Conservation (phyloP, 2,113 vertebrate genomes). For the Aspiorhynchus laticeps region DNA sequence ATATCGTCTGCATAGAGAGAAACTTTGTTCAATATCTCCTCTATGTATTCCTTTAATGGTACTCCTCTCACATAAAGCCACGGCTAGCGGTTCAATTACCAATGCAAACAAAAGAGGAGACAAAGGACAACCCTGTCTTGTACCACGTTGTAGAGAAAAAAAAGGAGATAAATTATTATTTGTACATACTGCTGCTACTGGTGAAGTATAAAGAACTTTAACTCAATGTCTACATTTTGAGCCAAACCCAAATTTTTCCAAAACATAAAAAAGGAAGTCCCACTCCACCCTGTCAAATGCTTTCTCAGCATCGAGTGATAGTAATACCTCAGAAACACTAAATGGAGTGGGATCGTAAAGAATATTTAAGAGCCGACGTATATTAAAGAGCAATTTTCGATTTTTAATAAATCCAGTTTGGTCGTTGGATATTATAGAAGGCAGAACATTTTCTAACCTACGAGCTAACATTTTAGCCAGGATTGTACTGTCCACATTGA, state of each 20-base stretch:
- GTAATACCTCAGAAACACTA: neutral
- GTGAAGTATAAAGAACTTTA: no score
- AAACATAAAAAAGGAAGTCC: constrained; percentile 3
- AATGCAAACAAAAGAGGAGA: no score
- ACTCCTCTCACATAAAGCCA: no score
- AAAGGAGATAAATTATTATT: neutral
- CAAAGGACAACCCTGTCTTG: neutral
- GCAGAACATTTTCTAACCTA: constrained; percentile 20
- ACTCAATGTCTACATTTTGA: constrained; percentile 20
- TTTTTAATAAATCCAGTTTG: constrained; percentile 50
- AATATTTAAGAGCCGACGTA: neutral
- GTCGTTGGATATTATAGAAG: constrained; percentile 35
- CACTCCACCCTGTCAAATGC: constrained; percentile 9
- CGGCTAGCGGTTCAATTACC: no score
- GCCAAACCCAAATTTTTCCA: constrained; percentile 24
- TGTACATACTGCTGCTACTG: neutral
- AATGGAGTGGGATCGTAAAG: neutral
- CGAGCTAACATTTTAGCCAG: constrained; percentile 44
- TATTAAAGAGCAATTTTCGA: constrained; percentile 4
- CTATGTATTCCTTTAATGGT: no score
- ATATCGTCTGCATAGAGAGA: no score
- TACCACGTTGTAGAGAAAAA: neutral
- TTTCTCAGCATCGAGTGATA: constrained; percentile 7
- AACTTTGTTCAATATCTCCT: no score
- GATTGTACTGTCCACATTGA: no score